Percentiles rank a stretch among this genome's conserved stretches.
Evolutionary conservation across 2,113 vertebrate genomes (phyloP).

Genomic region (Oncorhynchus clarkii): DNA sequence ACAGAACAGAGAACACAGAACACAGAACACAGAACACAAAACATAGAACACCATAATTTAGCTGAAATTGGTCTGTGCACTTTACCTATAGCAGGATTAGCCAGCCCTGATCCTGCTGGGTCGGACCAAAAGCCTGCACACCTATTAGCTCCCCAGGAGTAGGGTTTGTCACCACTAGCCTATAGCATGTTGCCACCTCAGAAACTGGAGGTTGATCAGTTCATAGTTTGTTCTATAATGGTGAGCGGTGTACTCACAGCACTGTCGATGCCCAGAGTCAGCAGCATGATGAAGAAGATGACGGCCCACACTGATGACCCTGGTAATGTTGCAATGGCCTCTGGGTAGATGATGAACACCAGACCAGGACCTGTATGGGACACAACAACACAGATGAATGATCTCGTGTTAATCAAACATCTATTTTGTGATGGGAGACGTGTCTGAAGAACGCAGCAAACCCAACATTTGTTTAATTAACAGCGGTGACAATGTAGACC

Average conservation of each 20-base stretch:
- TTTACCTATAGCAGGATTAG: neutral
- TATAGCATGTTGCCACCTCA: neutral
- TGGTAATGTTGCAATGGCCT: slow-evolving; percentile 88
- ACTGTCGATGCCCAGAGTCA: slow-evolving; percentile 88
- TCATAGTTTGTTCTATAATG: neutral
- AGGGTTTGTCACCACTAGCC: no score
- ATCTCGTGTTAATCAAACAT: no score
- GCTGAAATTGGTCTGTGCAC: neutral
- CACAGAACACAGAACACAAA: no score
- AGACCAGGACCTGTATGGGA: slow-evolving; percentile 77
- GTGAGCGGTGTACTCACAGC: slow-evolving; percentile 73
- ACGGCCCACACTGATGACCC: slow-evolving; percentile 87
- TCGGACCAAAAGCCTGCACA: no score
- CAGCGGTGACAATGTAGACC: no score
- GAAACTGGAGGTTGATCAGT: neutral
- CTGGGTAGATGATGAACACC: slow-evolving; percentile 90
- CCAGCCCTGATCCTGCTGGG: no score
- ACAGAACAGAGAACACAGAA: no score
- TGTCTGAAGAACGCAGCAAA: no score
- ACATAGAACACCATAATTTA: neutral
- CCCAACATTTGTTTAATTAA: no score
- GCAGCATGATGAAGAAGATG: slow-evolving; percentile 88
- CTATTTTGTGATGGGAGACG: no score
- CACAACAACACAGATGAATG: neutral
- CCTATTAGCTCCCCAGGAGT: no score